Percentiles rank a stretch among this genome's conserved stretches.
phyloP scores from a whole-genome alignment of 1,140 invertebrate species.

The Cotesia chilonis region DNA sequence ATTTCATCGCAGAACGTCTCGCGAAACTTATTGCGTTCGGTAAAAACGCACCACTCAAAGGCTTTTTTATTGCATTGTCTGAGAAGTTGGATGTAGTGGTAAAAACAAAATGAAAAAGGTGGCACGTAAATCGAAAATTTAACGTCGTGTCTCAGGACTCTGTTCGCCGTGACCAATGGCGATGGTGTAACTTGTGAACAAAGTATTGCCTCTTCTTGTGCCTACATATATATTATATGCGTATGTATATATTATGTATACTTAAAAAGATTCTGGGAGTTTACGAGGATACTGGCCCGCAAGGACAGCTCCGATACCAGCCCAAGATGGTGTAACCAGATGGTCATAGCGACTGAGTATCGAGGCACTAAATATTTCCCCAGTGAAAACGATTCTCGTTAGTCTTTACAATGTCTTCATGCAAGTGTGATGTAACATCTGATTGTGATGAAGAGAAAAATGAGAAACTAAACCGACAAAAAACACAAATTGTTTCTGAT shows the following conservation, averaged over 20 bases:
- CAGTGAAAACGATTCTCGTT: conserved; percentile 17
- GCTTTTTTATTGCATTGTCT: not conserved
- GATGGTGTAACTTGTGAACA: conserved; percentile 25
- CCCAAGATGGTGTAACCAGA: conserved; percentile 21
- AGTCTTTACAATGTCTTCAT: not conserved
- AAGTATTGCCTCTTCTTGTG: conserved; percentile 9
- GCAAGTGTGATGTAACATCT: no score
- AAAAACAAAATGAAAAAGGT: not conserved
- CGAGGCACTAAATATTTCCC: conserved; percentile 16
- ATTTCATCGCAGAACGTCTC: not conserved
- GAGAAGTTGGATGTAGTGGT: not conserved
- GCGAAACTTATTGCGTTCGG: not conserved
- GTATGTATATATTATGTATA: no score
- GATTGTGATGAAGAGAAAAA: no score
- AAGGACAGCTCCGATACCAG: not conserved
- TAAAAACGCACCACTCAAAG: no score
- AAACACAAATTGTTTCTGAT: no score
- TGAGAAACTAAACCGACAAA: no score
- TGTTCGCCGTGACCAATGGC: conserved; percentile 34
- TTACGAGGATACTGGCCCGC: no score
- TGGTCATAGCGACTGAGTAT: conserved; percentile 27
- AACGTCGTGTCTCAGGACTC: conserved; percentile 11
- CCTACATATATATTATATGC: no score
- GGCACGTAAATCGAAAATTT: conserved; percentile 35
- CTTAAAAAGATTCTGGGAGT: no score